phyloP scores from a whole-genome alignment of 2,113 vertebrate genomes.

The Passer montanus region DNA sequence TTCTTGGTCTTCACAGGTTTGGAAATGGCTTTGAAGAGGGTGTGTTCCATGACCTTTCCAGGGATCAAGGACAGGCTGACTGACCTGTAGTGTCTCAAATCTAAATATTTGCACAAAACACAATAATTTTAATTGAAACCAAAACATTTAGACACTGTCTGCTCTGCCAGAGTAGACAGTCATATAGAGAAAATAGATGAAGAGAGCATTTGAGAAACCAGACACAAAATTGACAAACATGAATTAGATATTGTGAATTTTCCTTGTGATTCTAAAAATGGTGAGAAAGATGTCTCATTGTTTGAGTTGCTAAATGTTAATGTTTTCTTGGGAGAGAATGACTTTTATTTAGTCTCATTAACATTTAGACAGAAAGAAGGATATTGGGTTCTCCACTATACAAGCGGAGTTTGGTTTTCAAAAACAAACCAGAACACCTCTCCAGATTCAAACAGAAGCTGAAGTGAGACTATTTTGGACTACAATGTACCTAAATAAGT shows the following conservation, averaged over 20 bases:
- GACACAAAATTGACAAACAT: not conserved
- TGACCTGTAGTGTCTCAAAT: not conserved
- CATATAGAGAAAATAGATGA: not conserved
- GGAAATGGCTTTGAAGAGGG: not conserved
- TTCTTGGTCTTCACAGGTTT: not conserved
- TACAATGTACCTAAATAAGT: not conserved
- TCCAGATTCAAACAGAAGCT: not conserved
- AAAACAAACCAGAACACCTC: fast-evolving
- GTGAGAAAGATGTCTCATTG: not conserved
- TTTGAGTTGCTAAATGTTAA: not conserved
- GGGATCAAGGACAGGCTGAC: not conserved
- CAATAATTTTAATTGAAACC: not conserved
- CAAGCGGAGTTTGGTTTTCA: not conserved
- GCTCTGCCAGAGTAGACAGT: not conserved
- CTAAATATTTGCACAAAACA: not conserved
- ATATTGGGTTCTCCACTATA: not conserved
- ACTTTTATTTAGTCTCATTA: not conserved
- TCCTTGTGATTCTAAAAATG: not conserved
- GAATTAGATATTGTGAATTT: not conserved
- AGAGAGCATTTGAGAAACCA: not conserved
- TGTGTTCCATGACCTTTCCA: not conserved
- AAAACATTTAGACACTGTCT: not conserved
- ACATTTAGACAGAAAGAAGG: not conserved
- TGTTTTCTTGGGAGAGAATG: not conserved
- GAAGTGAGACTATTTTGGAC: not conserved